Base-by-base conservation (phyloP, 2,888 invertebrate species). In the Leucoptera coffeella region DNA sequence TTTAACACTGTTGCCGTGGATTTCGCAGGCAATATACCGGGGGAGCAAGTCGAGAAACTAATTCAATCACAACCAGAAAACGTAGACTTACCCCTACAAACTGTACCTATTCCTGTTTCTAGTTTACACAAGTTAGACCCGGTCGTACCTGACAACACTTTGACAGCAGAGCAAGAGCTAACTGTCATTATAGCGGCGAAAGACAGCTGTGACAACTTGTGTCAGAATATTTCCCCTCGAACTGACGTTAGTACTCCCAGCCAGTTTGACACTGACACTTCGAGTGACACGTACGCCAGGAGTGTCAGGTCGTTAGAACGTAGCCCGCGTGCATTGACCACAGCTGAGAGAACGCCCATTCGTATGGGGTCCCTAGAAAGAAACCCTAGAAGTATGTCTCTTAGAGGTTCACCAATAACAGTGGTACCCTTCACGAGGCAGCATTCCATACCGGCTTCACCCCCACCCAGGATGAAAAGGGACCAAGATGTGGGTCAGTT, bases 1-100 rank as follows among this genome's bases (percentile, higher is more conserved):
- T 90, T 91, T 79, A 93, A 93, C 72, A 92, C 91, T 41, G 81
- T 92, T 72, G 80, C 89, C 50, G 91, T 92, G 58, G 85, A 88
- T 73, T 86, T 90, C 73, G 84, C 80, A 50, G 74, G 75, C 43
- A 73, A 73, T 39, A 54, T 53, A 33, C 62, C 61, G 42, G 56
- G 58, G 43, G 55, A 49, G 38, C 56, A 64, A 40, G 50, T 73
- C 44, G 72, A 80, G 29, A 77, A 77, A 30, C 64, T 73, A 37
- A 53, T 67, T 33, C 64, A 73, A 35, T 57, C 74, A 4, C 60
- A 67, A 36, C 54, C 74, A 8, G 53, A 57, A 24, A 42, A 42
- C 14, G 37, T 55, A 27, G 64, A 64, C 29, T 53, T 58, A 4
- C 61, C 74, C 30, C 51, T 75, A 35, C 61, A 73, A 47, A 74